Evolutionary conservation across 1,140 invertebrate species (phyloP).

Genomic region (Drosophila aff.): DNA sequence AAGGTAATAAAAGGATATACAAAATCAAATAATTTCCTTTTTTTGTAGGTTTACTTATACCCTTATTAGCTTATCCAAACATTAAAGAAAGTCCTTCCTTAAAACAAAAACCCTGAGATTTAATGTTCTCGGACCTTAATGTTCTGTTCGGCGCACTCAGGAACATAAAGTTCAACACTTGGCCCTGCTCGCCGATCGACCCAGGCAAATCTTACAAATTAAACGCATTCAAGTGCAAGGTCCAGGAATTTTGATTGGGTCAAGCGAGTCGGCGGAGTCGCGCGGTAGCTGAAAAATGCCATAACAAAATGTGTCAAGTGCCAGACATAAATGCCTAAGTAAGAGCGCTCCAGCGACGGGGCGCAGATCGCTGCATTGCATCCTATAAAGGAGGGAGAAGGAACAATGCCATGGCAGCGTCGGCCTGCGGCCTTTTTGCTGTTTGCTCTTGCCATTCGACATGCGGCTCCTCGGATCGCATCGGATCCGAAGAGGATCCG

Average conservation of each 20-base stretch:
- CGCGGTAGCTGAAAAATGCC: conserved; percentile 76
- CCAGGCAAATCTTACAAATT: conserved; percentile 71
- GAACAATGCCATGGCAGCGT: conserved; percentile 17
- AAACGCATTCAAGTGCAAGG: conserved; percentile 82
- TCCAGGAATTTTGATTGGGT: conserved; percentile 81
- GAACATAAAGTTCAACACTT: conserved; percentile 65
- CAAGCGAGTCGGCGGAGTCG: conserved; percentile 63
- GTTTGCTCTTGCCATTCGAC: conserved; percentile 71
- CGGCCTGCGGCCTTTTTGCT: conserved; percentile 70
- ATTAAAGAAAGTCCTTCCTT: background rate
- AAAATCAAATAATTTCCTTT: background rate
- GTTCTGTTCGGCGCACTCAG: conserved; percentile 7
- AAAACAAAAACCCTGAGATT: conserved; percentile 5
- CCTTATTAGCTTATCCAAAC: background rate
- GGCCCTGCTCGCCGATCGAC: conserved; percentile 31
- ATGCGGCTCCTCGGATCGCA: conserved; percentile 42
- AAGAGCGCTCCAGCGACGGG: conserved; percentile 42
- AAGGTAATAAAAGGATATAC: background rate
- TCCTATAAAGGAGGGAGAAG: conserved; percentile 11
- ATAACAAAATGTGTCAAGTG: conserved; percentile 84
- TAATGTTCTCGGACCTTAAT: conserved; percentile 14
- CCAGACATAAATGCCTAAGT: conserved; percentile 83
- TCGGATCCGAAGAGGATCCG: conserved; percentile 19
- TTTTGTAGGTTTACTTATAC: background rate
- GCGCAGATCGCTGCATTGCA: conserved; percentile 19